Conservation (phyloP, 2,113 vertebrate genomes). For the Axis porcinus region DNA sequence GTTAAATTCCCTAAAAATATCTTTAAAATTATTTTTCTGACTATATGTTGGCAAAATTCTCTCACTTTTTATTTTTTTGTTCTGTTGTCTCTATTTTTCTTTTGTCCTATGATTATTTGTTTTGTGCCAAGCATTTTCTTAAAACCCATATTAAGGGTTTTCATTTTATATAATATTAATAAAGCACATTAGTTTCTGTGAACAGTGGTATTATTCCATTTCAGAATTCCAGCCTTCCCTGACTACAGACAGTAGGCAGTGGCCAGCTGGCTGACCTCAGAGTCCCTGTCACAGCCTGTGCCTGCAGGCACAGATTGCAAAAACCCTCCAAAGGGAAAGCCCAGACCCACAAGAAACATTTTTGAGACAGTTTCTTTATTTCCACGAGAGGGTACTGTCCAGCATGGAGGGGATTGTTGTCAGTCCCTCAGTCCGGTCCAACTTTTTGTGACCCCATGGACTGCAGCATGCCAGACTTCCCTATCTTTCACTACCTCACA, state of each 20-base stretch:
- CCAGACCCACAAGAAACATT: background rate
- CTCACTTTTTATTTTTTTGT: background rate
- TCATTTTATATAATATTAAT: background rate
- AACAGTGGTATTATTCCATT: background rate
- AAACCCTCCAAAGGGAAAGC: background rate
- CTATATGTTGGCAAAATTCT: background rate
- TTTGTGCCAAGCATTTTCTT: background rate
- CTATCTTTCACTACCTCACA: background rate
- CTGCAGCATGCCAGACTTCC: background rate
- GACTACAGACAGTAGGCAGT: background rate
- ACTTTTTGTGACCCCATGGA: background rate
- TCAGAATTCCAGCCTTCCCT: background rate
- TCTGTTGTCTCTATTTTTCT: background rate
- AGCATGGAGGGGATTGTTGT: background rate
- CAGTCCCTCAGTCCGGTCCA: background rate
- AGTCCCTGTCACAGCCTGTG: background rate
- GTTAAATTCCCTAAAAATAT: background rate
- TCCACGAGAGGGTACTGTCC: background rate
- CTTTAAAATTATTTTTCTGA: background rate
- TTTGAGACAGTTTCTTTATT: background rate
- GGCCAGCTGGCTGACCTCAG: background rate
- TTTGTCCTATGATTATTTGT: background rate
- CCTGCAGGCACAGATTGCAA: background rate
- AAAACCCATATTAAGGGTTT: background rate
- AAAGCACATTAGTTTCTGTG: background rate